Evolutionary conservation across 2,797 vertebrate genomes (phyloP), one percentile per base, ranked within the genome.

Genomic region (Petrocephalus schoutedeni): DNA sequence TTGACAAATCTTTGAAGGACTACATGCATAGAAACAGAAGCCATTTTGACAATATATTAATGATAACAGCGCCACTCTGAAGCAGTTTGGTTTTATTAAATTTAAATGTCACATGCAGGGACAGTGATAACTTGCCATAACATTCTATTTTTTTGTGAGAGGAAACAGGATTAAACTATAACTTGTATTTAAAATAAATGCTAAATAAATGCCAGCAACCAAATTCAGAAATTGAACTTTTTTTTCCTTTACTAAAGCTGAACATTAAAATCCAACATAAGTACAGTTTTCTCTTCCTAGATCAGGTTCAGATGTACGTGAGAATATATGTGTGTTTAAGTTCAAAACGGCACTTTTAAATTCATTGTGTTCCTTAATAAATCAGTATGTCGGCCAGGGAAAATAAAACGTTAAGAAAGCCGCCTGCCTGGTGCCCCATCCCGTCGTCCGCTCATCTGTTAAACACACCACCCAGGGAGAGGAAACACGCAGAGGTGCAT

Each of bases 381-480:
- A 57, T 85, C 54, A 32, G 83, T 56, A 32, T 56, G 53, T 85
- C 28, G 23, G 74, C 82, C 82, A 84, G 82, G 82, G 74, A 80
- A 80, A 80, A 84, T 84, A 84, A 56, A 54, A 86, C 0, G 7
- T 53, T 28, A 56, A 32, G 84, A 58, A 86, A 86, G 54, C 54
- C 12, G 56, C 32, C 54, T 41, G 54, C 14, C 14, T 6, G 23
- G 83, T 86, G 85, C 28, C 21, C 86, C 64, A 23, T 71, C 58
- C 93, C 93, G 93, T 89, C 92, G 93, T 95, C 94, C 93, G 94
- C 93, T 94, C 93, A 91, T 95, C 94, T 95, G 93, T 85, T 91
- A 94, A 94, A 95, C 92, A 93, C 94, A 94, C 93, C 92, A 89
- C 54, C 58, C 21, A 86, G 57, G 71, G n/a, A 58, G 71, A 86